These are phyloP conservation scores for Myzus persicae DNA, from an alignment of 1,140 invertebrate genomes.

Conservation along the genomic window DNA sequence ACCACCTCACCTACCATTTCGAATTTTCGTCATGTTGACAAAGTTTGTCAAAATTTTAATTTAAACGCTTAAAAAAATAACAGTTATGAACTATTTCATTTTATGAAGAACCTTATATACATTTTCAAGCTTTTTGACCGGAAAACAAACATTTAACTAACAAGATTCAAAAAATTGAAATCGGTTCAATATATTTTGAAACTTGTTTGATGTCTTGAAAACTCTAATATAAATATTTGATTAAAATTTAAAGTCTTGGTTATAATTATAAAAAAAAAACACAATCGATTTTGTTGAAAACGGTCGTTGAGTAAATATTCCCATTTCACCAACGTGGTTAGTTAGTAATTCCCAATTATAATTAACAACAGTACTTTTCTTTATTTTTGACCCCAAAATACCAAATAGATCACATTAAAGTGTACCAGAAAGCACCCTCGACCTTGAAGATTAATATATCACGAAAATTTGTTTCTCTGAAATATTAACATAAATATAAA, in stretches of 20 bases:
- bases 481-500: background rate
- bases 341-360: background rate
- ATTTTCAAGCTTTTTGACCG: background rate
- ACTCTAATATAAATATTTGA: background rate
- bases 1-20: background rate
- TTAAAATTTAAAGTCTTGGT: background rate
- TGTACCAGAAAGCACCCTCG: background rate
- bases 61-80: background rate
- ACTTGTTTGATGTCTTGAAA: background rate
- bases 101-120: background rate
- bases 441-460: background rate
- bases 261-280: background rate
- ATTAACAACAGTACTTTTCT: background rate
- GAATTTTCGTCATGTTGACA: background rate
- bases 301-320: background rate
- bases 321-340: background rate
- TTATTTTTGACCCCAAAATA: background rate
- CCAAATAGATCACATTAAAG: background rate
- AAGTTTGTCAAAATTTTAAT: background rate
- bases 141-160: background rate
- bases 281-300: background rate
- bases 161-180: background rate
- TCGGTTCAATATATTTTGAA: background rate
- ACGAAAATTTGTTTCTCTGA: background rate
- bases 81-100: background rate